Conservation (phyloP, 2,113 vertebrate species). For the Bos indicus region DNA sequence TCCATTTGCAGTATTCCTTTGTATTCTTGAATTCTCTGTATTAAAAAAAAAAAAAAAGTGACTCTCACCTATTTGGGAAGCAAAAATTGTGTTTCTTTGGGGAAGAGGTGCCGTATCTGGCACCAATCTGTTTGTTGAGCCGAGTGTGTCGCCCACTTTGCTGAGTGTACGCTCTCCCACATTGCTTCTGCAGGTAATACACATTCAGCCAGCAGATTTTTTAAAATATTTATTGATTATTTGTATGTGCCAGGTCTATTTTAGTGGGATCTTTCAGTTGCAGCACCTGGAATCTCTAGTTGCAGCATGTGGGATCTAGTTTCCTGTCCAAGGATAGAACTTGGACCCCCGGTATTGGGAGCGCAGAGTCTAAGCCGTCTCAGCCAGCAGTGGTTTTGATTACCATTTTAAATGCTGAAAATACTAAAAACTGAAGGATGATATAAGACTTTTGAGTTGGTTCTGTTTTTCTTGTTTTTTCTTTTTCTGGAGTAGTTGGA, state of each 20-base stretch:
- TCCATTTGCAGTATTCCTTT: background rate
- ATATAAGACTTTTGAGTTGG: background rate
- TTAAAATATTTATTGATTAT: background rate
- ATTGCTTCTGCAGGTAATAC: background rate
- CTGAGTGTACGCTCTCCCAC: too few species aligned
- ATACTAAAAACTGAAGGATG: background rate
- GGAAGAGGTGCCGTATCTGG: background rate
- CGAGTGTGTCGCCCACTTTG: background rate
- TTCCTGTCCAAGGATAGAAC: background rate
- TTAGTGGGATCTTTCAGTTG: background rate
- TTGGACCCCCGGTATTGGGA: rapidly evolving
- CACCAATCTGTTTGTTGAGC: background rate
- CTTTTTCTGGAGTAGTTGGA: background rate
- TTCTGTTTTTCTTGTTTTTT: background rate
- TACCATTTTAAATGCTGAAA: background rate
- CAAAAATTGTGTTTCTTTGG: background rate
- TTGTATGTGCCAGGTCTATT: background rate
- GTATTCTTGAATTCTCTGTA: background rate
- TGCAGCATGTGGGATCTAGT: background rate
- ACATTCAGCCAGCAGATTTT: background rate
- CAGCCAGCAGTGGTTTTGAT: background rate
- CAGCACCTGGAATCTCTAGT: background rate
- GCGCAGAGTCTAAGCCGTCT: background rate
- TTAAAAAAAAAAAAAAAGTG: background rate
- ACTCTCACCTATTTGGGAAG: background rate